These are phyloP conservation scores for Cephalopterus ornatus DNA, from an alignment of 2,113 vertebrate species.

Conservation along the genomic window DNA sequence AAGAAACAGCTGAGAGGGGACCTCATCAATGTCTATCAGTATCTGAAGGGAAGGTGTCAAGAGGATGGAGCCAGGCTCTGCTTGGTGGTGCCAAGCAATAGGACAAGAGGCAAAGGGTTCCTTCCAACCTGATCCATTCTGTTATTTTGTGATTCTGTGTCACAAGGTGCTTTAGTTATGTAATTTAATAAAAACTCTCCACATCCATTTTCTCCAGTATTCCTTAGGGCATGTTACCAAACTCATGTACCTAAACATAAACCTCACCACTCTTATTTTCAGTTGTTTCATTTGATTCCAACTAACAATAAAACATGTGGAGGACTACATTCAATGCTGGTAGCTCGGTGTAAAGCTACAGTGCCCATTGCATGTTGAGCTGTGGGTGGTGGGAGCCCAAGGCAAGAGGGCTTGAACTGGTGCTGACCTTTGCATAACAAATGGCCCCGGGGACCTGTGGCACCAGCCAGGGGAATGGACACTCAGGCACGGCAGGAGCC, in stretches of 20 bases:
- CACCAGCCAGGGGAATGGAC: not conserved
- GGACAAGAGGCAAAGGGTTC: not conserved
- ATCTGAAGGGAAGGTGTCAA: not conserved
- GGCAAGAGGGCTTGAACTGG: not conserved
- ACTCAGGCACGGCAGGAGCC: not conserved
- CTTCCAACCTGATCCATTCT: not conserved
- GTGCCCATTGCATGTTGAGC: rapidly evolving
- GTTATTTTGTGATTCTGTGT: not conserved
- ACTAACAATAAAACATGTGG: not conserved
- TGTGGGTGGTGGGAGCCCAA: not conserved
- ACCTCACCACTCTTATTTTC: not conserved
- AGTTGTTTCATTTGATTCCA: not conserved
- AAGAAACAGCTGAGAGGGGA: rapidly evolving
- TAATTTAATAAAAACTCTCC: not conserved
- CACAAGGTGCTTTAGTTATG: not conserved
- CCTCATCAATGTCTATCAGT: not conserved
- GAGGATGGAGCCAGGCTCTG: not conserved
- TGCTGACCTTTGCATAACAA: not conserved
- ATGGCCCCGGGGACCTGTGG: not conserved
- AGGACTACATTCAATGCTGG: not conserved
- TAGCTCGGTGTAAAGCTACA: not conserved
- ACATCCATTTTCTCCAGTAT: not conserved
- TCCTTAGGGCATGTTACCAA: not conserved
- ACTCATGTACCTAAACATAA: not conserved
- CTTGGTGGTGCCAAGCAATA: rapidly evolving